Conservation (phyloP, 1,140 invertebrate genomes). For the Triops cancriformis region DNA sequence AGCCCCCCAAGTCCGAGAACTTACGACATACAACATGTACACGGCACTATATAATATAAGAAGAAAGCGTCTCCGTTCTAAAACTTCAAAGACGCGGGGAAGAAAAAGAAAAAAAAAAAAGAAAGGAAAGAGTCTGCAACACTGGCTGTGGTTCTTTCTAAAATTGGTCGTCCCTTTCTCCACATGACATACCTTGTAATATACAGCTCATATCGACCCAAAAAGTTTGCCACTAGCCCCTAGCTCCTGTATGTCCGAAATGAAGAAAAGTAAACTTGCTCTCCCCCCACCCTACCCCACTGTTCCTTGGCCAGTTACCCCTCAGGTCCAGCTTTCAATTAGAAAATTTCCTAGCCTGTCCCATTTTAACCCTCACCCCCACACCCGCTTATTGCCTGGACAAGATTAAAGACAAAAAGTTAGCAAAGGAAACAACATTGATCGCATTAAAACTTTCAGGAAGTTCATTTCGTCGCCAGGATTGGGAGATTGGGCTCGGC, state of each 20-base stretch:
- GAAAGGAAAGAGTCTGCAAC: neutral
- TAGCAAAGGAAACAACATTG: neutral
- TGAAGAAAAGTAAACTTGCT: neutral
- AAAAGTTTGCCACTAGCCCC: neutral
- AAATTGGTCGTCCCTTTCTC: neutral
- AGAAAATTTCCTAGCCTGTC: neutral
- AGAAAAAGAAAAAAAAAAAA: too few relatives aligned
- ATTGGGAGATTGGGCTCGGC: conserved; percentile 6
- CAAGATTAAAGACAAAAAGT: conserved; percentile 6
- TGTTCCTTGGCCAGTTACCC: neutral
- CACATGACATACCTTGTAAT: conserved; percentile 11
- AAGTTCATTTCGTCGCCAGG: conserved; percentile 9
- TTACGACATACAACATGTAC: conserved; percentile 7
- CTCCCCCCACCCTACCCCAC: neutral
- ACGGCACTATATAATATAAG: neutral
- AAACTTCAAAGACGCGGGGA: neutral
- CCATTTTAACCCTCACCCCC: neutral
- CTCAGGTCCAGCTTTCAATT: neutral
- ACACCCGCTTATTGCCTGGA: neutral
- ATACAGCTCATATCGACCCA: conserved; percentile 9
- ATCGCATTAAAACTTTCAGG: conserved; percentile 11
- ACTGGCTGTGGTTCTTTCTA: neutral
- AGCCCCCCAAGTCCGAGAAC: neutral
- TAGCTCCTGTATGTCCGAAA: neutral
- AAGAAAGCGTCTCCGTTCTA: neutral